Evolutionary conservation across 2,888 invertebrate species (phyloP), one percentile per base, ranked within the genome.

Genomic region (Osmoderma eremita): DNA sequence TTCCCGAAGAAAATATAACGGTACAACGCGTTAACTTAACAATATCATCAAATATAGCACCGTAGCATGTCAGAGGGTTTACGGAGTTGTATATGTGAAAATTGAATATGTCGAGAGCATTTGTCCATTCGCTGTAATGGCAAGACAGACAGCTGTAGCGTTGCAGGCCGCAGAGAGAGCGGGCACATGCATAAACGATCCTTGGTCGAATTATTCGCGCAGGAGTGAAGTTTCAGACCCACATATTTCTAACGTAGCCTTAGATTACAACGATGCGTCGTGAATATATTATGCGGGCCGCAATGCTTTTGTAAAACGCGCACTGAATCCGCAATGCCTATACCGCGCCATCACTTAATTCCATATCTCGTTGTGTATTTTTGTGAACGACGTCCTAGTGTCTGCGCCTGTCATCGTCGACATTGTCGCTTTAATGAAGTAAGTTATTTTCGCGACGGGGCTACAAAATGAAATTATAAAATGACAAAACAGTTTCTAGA

Each of bases 211-310:
- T 58, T 58, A 58, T 45, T 58, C 30, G 24, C 36, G 18, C 58
- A 15, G 24, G 30, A 45, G 58, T 15, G 45, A 45, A 61, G 36
- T 30, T 45, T 41, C 45, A 15, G 30, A 17, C 45, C 45, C 17
- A 61, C 58, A 61, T 61, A 61, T 45, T 61, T 61, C 58, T 30
- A 24, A 45, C 58, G 30, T 18, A 1, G 58, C 45, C 30, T 48
- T 45, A 48, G 45, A 61, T 45, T 61, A 45, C 58, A 30, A 45
- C 58, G 45, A 61, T 61, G 5, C 58, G 45, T 30, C 36, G 30
- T 45, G 58, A 61, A 61, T 61, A 61, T 45, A 61, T 61, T 61
- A 61, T 61, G 24, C 45, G 58, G 58, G 58, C 20, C 45, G 24
- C 45, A 61, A 58, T 58, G 45, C 45, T 45, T 61, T 58, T 24